These are phyloP conservation scores for Triplophysa rosa DNA, from an alignment of 2,113 vertebrate genomes.

Conservation along the genomic window DNA sequence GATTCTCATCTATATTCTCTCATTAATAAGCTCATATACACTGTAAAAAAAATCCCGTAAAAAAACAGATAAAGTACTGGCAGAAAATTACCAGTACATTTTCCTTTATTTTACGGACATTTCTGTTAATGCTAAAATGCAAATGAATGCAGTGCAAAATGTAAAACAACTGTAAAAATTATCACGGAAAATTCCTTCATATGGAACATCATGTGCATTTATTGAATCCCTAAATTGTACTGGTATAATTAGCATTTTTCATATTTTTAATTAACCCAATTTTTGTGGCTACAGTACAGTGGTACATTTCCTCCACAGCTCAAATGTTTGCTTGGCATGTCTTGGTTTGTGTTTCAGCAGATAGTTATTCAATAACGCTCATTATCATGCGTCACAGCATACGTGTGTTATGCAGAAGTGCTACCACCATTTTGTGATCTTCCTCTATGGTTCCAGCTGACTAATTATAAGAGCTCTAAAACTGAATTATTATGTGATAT, in stretches of 20 bases:
- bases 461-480: slow-evolving; percentile 32
- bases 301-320: background rate
- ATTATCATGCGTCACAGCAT: slow-evolving; percentile 12
- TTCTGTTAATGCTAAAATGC: no score
- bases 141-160: no score
- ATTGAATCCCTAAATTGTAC: background rate
- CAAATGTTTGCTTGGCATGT: background rate
- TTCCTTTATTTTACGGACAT: no score
- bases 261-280: background rate
- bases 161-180: no score
- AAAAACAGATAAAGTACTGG: no score
- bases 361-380: slow-evolving; percentile 12
- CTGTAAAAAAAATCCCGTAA: no score
- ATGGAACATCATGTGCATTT: no score
- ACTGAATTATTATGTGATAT: slow-evolving; percentile 26
- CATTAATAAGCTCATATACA: no score
- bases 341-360: background rate
- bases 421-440: slow-evolving; percentile 28
- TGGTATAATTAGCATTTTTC: background rate
- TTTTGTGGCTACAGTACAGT: background rate
- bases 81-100: no score
- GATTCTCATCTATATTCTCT: no score
- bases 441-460: slow-evolving; percentile 3
- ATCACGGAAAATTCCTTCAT: no score
- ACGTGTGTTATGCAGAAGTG: background rate